Evolutionary conservation across 1,140 invertebrate species (phyloP).

Genomic region (Myzus persicae): DNA sequence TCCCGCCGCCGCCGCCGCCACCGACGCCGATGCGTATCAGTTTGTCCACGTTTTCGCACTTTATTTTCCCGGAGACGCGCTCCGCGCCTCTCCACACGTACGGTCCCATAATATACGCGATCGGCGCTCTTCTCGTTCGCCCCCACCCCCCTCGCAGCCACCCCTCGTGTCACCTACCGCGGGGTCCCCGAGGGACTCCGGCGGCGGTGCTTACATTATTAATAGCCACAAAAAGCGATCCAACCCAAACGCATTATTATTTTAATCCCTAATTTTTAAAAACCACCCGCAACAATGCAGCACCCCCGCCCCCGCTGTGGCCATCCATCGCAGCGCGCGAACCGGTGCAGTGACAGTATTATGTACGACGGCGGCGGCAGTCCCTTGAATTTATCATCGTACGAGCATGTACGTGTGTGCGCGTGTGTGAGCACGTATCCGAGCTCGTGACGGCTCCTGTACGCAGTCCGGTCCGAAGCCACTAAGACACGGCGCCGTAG

Average conservation of each 20-base stretch:
- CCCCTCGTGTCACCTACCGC: neutral
- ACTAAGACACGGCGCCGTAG: neutral
- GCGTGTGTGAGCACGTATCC: neutral
- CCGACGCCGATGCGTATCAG: constrained; percentile 23
- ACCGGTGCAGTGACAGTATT: neutral
- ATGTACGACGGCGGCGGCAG: neutral
- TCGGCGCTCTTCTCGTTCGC: neutral
- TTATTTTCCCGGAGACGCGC: constrained; percentile 6
- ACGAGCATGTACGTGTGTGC: neutral
- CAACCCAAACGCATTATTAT: constrained; percentile 37
- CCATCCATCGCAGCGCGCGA: neutral
- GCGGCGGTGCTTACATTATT: neutral
- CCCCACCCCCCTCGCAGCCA: neutral
- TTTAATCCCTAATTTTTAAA: constrained; percentile 42
- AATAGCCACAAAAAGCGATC: constrained; percentile 24
- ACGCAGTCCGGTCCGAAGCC: no score
- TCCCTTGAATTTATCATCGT: neutral
- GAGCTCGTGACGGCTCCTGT: neutral
- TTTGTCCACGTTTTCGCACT: constrained; percentile 55
- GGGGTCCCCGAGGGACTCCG: neutral
- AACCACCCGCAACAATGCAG: neutral
- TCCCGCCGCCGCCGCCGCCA: neutral
- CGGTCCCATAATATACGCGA: neutral
- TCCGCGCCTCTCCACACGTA: neutral
- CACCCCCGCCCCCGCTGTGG: no score